Base-by-base conservation (phyloP, 2,797 vertebrate species). In the Sorex maritimensis region DNA sequence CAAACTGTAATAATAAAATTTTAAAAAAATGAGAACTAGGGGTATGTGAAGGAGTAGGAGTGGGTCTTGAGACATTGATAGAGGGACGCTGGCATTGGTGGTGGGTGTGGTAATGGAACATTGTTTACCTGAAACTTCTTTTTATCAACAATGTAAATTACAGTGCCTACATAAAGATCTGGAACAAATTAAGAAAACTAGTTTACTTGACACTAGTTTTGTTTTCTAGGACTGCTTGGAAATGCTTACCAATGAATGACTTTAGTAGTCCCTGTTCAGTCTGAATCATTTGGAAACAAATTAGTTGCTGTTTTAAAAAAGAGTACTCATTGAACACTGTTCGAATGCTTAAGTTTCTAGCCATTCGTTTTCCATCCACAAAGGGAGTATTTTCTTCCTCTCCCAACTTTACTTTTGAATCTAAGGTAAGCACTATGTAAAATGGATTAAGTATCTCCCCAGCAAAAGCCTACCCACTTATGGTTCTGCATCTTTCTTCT, bases 251-350 rank as follows among this genome's bases (percentile, higher is more conserved):
- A 11, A 11, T 34, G 7, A n/a, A 28, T n/a, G 14, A 0, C 28
- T 52, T 75, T 93, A 38, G 9, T 80, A 19, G 55, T 91, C 72
- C 38, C 34, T 75, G 12, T 1, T 77, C 69, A 81, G 38, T 84
- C 38, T 77, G 68, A 86, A 67, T 91, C 52, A 84, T 44, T 81
- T 83, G 26, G 12, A 58, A 12, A 0, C 41, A 78, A 81, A 91
- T 93, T 65, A 77, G 14, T 82, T 86, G 58, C 14, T 74, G 14
- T 52, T 23, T 83, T 72, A 23, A 38, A 83, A 72, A 85, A 84
- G 21, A 68, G 38, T 2, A 52, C 2, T 71, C 44, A 61, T 9
- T 81, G 26, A 93, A 55, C 44, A 72, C 2, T 58, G 8, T 58
- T 5, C 44, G 77, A 81, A 41, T 21, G 11, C 55, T n/a, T n/a